Conservation (phyloP, 2,113 vertebrate species). For the Haemorhous mexicanus region DNA sequence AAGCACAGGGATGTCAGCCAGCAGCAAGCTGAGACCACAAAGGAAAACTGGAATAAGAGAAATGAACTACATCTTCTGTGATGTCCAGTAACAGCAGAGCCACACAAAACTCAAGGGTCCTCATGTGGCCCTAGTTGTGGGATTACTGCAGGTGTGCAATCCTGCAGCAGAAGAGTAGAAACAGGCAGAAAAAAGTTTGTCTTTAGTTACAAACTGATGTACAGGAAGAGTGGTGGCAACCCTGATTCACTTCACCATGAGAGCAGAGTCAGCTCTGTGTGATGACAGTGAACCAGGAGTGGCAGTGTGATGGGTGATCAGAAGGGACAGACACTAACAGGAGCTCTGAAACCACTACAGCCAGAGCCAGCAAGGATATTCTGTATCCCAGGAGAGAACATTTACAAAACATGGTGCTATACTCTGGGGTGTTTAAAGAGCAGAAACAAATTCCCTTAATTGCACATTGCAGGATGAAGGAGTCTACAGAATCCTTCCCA, state of each 20-base stretch:
- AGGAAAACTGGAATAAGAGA: background rate
- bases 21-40: background rate
- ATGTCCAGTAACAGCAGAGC: background rate
- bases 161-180: background rate
- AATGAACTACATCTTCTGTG: background rate
- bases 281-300: background rate
- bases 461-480: background rate
- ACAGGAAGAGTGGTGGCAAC: background rate
- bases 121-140: background rate
- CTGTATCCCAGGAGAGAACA: background rate
- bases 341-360: background rate
- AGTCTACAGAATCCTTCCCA: background rate
- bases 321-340: background rate
- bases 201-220: background rate
- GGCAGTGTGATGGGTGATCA: background rate
- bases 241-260: background rate
- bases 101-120: background rate
- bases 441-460: background rate
- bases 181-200: background rate
- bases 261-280: background rate
- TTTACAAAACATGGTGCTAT: background rate
- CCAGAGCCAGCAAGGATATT: background rate
- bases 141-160: background rate
- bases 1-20: background rate
- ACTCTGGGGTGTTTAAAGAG: background rate